Evolutionary conservation across 53 echinoderm and acorn worm species (phyloP).

Genomic region (Echinometra lucunter): DNA sequence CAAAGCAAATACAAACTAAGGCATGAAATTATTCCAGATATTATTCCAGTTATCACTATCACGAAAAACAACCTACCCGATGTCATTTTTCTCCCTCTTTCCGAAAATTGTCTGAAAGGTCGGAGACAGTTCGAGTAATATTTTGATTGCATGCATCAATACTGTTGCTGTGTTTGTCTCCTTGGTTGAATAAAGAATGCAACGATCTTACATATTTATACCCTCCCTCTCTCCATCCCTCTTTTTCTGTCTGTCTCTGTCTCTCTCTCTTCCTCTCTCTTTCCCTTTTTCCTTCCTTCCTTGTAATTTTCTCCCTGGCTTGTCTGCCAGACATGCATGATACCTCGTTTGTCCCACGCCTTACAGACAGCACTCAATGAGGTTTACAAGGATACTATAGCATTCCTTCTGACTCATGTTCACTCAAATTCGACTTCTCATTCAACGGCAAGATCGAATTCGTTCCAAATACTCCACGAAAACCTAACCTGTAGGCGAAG

Average conservation of each 20-base stretch:
- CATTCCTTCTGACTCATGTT: conserved; percentile 40
- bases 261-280: not conserved
- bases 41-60: too few species aligned
- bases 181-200: too few species aligned
- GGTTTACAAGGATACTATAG: not conserved
- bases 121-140: too few species aligned
- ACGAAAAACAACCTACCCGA: too few species aligned
- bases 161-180: too few species aligned
- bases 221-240: not conserved
- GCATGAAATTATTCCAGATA: too few species aligned
- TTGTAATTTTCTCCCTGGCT: not conserved
- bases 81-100: too few species aligned
- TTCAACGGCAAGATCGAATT: conserved; percentile 24
- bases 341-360: not conserved
- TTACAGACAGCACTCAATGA: conserved; percentile 11
- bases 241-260: not conserved
- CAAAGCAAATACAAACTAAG: too few species aligned
- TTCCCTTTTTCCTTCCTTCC: not conserved
- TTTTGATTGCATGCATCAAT: too few species aligned
- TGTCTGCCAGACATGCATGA: not conserved
- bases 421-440: conserved; percentile 34
- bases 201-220: not conserved
- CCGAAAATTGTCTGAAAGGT: too few species aligned
- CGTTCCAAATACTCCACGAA: not conserved
- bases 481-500: not conserved